Evolutionary conservation across 2,888 invertebrate species (phyloP), one percentile per base, ranked within the genome.

Genomic region (Polietes domitor): DNA sequence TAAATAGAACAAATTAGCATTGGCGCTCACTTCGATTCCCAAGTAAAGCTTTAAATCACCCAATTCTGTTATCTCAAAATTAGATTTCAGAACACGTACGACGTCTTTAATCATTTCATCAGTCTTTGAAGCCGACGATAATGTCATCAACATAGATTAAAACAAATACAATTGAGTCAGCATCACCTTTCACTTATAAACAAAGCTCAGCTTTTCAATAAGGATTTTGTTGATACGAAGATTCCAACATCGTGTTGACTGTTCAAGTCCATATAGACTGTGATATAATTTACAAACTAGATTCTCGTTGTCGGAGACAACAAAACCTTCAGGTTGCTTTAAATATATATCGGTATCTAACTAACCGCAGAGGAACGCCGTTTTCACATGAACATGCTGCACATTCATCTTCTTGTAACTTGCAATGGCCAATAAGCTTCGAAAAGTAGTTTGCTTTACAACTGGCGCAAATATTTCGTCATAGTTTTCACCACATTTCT

Each of bases 201-300:
- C 79, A 74, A 12, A 12, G 15, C 12, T 79, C 74, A 1, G 41
- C 65, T 10, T 55, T 12, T 79, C 19, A 0, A 73, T 68, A 9
- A 79, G 17, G 19, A 73, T 19, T 26, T 72, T 10, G 58, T 79
- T 75, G 32, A 83, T 83, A 17, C 72, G 24, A 12, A 71, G 61
- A 53, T 79, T 82, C 73, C 78, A 79, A n/a, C 63, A 37, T 0
- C 77, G 19, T 26, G 78, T 72, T 9, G 74, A 70, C 9, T 81
- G 84, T 28, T 81, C 77, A 0, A 81, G 55, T 2, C 71, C 75
- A 15, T 74, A 80, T 1, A 80, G 10, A 15, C 77, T 80, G 24
- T 58, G 53, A 12, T 70, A 68, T 9, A 77, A 37, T 26, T 55
- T 68, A 41, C 73, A 77, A 32, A 74, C 53, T 6, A 53, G 17